These are phyloP conservation scores for Scomber scombrus DNA, from an alignment of 2,113 vertebrate genomes.

Conservation along the genomic window DNA sequence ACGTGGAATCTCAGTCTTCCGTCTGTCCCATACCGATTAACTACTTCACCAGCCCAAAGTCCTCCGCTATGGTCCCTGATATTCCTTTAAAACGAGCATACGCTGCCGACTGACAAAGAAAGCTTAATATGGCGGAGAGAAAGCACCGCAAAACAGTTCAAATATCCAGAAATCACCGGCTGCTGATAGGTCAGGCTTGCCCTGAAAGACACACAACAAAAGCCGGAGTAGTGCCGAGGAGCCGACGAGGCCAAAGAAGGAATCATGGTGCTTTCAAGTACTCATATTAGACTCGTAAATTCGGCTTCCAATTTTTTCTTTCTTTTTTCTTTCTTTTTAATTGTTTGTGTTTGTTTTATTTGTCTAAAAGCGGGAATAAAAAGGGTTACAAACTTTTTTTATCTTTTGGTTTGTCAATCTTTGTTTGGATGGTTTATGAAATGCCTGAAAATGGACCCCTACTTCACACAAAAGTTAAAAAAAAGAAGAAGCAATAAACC, in stretches of 20 bases:
- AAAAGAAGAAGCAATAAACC: too few relatives aligned
- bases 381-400: too few relatives aligned
- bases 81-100: slow-evolving; percentile 15
- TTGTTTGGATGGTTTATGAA: too few relatives aligned
- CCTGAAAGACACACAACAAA: slow-evolving; percentile 76
- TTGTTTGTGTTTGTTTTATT: background rate
- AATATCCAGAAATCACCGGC: slow-evolving; percentile 52
- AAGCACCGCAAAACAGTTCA: slow-evolving; percentile 16
- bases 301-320: too few relatives aligned
- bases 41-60: slow-evolving; percentile 65
- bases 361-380: background rate
- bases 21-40: slow-evolving; percentile 78
- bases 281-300: slow-evolving; percentile 50
- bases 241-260: slow-evolving; percentile 69
- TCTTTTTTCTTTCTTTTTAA: too few relatives aligned
- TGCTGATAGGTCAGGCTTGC: slow-evolving; percentile 39
- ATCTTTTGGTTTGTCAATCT: too few relatives aligned
- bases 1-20: slow-evolving; percentile 70
- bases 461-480: too few relatives aligned
- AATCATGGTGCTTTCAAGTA: slow-evolving; percentile 64
- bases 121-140: slow-evolving; percentile 27
- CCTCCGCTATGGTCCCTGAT: slow-evolving; percentile 39
- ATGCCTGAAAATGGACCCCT: too few relatives aligned
- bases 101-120: slow-evolving; percentile 15
- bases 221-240: slow-evolving; percentile 67